Conservation (phyloP, 35 echinoderm and acorn worm species). For the Patiria miniata region DNA sequence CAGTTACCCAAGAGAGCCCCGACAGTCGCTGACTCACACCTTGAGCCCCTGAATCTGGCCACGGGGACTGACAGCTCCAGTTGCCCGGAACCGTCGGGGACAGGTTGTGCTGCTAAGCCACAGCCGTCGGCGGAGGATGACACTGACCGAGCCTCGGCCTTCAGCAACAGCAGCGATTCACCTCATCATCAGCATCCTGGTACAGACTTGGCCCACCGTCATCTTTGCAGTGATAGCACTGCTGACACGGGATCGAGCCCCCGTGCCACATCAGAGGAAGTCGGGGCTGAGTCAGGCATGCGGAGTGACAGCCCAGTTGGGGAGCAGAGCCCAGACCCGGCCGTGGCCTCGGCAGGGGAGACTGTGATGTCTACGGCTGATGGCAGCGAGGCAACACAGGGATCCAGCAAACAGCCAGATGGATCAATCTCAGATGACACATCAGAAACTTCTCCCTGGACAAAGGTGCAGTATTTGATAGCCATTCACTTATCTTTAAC, state of each 20-base stretch:
- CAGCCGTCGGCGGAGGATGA: background rate
- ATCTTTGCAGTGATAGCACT: too few relatives aligned
- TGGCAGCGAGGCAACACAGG: background rate
- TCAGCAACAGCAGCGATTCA: background rate
- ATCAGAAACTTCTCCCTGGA: background rate
- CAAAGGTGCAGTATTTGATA: background rate
- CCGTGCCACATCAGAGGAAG: slow-evolving; percentile 18
- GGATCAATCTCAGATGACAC: slow-evolving; percentile 5
- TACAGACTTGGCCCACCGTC: background rate
- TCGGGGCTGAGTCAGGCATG: background rate
- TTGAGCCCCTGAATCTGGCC: slow-evolving; percentile 7
- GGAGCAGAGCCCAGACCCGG: background rate
- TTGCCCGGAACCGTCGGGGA: background rate
- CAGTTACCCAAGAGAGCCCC: background rate
- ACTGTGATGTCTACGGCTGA: too few relatives aligned
- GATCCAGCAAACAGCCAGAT: background rate
- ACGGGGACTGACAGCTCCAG: background rate
- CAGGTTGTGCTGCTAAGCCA: background rate
- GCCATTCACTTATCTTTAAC: too few relatives aligned
- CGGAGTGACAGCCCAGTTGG: slow-evolving; percentile 13
- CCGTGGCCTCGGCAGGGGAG: background rate
- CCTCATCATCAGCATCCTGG: background rate
- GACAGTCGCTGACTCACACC: background rate
- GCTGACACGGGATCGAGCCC: background rate
- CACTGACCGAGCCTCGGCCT: background rate